Conservation (phyloP, 2,888 invertebrate species). For the Eulithis testata region DNA sequence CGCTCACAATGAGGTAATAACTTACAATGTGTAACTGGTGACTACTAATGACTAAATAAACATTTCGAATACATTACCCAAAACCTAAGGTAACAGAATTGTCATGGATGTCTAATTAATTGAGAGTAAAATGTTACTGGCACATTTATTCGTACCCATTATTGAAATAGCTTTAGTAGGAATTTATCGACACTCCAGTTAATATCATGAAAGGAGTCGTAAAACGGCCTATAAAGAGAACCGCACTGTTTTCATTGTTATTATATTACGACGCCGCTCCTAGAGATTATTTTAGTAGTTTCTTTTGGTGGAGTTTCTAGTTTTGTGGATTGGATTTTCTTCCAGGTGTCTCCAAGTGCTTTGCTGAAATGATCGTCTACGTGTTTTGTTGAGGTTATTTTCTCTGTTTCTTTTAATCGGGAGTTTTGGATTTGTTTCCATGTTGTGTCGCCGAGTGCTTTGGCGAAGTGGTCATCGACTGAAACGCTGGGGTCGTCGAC, state of each 20-base stretch:
- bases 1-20: conserved; percentile 82
- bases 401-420: conserved; percentile 77
- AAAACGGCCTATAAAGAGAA: conserved; percentile 69
- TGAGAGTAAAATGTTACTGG: conserved; percentile 46
- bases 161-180: conserved; percentile 67
- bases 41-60: conserved; percentile 79
- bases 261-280: conserved; percentile 82
- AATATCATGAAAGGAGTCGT: conserved; percentile 71
- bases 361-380: conserved; percentile 97
- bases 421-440: conserved; percentile 90
- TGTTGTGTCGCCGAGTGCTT: conserved; percentile 93
- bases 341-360: conserved; percentile 94
- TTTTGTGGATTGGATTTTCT: conserved; percentile 87
- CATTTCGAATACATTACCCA: conserved; percentile 63
- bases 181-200: conserved; percentile 74
- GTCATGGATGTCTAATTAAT: conserved; percentile 68
- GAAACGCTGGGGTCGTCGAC: conserved; percentile 86
- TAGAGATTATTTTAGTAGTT: conserved; percentile 76
- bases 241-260: conserved; percentile 56
- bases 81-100: conserved; percentile 76
- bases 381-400: conserved; percentile 60
- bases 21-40: conserved; percentile 82
- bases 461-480: conserved; percentile 96
- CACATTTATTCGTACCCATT: conserved; percentile 50
- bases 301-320: conserved; percentile 68